Conservation (phyloP, 1,140 invertebrate genomes). For the Hycleus cichorii region DNA sequence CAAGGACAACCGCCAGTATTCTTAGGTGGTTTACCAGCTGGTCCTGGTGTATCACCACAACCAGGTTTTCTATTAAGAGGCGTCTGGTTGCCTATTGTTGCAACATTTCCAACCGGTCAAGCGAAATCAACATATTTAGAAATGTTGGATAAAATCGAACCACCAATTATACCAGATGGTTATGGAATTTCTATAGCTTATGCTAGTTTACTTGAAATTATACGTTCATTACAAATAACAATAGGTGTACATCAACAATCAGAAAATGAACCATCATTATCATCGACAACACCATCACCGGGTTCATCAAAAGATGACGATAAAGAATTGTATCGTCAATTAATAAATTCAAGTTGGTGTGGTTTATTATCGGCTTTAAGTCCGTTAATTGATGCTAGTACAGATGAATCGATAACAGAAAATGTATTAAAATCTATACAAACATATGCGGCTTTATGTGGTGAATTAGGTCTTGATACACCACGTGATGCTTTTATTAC, state of each 20-base stretch:
- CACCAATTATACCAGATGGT: slow-evolving; percentile 86
- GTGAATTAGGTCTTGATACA: slow-evolving; percentile 60
- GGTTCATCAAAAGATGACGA: slow-evolving; percentile 40
- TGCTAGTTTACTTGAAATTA: slow-evolving; percentile 83
- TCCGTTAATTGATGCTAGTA: slow-evolving; percentile 88
- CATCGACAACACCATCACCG: neutral
- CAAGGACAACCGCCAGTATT: slow-evolving; percentile 61
- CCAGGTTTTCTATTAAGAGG: slow-evolving; percentile 89
- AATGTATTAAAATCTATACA: slow-evolving; percentile 87
- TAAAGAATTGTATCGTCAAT: slow-evolving; percentile 58
- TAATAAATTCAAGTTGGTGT: slow-evolving; percentile 94
- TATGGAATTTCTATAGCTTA: slow-evolving; percentile 94
- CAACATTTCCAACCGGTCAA: slow-evolving; percentile 75
- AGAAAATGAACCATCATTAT: slow-evolving; percentile 25
- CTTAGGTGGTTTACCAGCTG: slow-evolving; percentile 58
- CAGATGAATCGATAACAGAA: slow-evolving; percentile 85
- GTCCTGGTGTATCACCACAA: slow-evolving; percentile 74
- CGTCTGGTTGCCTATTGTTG: slow-evolving; percentile 82
- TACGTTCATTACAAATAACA: slow-evolving; percentile 66
- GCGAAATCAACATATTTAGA: slow-evolving; percentile 85
- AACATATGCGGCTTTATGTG: slow-evolving; percentile 74
- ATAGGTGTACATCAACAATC: slow-evolving; percentile 50
- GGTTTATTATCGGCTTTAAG: slow-evolving; percentile 85
- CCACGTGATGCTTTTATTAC: slow-evolving; percentile 89
- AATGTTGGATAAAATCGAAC: slow-evolving; percentile 90